Percentiles rank a stretch among this genome's conserved stretches.
Conservation (phyloP, 2,888 invertebrate species). For the Liodrosophila aerea region DNA sequence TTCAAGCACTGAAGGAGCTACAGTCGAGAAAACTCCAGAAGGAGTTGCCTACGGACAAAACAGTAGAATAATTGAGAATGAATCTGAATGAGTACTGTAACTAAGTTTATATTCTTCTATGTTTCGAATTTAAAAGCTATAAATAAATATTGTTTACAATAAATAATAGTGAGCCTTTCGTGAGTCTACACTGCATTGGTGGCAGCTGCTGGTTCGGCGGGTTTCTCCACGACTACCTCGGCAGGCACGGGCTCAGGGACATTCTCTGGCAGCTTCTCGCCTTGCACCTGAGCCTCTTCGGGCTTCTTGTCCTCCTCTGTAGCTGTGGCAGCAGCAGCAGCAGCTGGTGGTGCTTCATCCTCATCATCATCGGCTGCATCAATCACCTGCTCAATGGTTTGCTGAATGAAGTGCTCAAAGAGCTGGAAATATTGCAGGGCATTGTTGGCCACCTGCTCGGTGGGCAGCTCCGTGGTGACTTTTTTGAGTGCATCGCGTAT, state of each 20-base stretch:
- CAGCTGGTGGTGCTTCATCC: constrained; percentile 51
- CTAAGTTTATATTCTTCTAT: constrained; percentile 18
- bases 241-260: neutral
- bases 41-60: neutral
- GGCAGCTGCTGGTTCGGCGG: neutral
- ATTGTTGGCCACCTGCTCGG: constrained; percentile 79
- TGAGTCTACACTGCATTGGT: neutral
- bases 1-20: constrained; percentile 42
- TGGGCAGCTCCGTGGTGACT: constrained; percentile 77
- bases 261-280: constrained; percentile 15
- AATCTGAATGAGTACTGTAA: neutral
- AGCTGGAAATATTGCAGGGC: constrained; percentile 81
- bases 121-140: constrained; percentile 35
- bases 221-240: constrained; percentile 1
- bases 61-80: neutral
- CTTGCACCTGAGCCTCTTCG: constrained; percentile 25
- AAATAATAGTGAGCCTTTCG: neutral
- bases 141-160: constrained; percentile 50
- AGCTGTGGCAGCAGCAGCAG: constrained; percentile 12
- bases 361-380: constrained; percentile 77
- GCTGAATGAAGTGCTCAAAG: constrained; percentile 80
- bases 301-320: constrained; percentile 47
- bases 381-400: constrained; percentile 80
- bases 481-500: constrained; percentile 80
- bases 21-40: neutral